These are phyloP conservation scores for Drosophila mayaguana DNA, from an alignment of 2,888 invertebrate species.

Conservation along the genomic window DNA sequence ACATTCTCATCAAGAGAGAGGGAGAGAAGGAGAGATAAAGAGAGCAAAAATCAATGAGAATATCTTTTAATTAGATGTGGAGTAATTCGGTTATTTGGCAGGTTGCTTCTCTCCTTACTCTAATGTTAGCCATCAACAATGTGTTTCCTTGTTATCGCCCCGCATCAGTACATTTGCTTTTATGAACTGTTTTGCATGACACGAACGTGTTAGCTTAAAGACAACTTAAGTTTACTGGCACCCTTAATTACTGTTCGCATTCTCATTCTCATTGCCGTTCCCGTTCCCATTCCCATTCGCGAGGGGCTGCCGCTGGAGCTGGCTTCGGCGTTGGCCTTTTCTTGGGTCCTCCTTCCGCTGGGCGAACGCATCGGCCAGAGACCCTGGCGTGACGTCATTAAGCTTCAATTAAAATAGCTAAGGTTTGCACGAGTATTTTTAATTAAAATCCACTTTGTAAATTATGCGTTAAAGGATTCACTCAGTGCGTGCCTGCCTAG, in stretches of 20 bases:
- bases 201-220: slow-evolving; percentile 52
- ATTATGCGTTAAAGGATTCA: slow-evolving; percentile 72
- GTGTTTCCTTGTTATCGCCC: slow-evolving; percentile 13
- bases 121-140: slow-evolving; percentile 13
- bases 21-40: not conserved
- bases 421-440: slow-evolving; percentile 79
- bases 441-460: slow-evolving; percentile 81
- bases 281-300: slow-evolving; percentile 18
- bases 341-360: not conserved
- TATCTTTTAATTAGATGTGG: not conserved
- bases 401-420: slow-evolving; percentile 80
- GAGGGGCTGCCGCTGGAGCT: slow-evolving; percentile 29
- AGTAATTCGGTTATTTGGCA: not conserved
- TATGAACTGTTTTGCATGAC: slow-evolving; percentile 70
- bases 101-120: not conserved
- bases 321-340: slow-evolving; percentile 24
- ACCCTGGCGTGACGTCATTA: slow-evolving; percentile 71
- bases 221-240: slow-evolving; percentile 59
- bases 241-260: slow-evolving; percentile 69
- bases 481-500: slow-evolving; percentile 46
- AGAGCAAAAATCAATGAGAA: not conserved
- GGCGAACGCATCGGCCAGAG: slow-evolving; percentile 21
- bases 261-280: slow-evolving; percentile 20
- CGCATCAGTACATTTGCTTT: slow-evolving; percentile 54
- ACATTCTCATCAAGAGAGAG: not conserved